These are phyloP conservation scores for Botia almorhae DNA, from an alignment of 2,797 vertebrate species.

Conservation along the genomic window DNA sequence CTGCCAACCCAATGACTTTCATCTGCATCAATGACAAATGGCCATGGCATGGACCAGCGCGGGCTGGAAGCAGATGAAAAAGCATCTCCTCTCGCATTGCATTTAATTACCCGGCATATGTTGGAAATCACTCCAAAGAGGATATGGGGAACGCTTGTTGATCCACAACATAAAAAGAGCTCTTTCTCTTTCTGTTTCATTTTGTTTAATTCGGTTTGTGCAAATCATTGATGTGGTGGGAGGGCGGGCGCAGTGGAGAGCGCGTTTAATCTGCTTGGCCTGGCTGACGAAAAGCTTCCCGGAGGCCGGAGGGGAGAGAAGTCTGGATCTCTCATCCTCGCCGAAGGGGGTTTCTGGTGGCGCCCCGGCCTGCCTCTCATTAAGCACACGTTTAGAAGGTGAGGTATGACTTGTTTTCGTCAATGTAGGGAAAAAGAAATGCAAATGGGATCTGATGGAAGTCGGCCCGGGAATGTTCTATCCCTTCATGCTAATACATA, in stretches of 20 bases:
- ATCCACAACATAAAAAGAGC: slow-evolving; percentile 47
- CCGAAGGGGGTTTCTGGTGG: neutral
- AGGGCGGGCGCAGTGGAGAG: slow-evolving; percentile 14
- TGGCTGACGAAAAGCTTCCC: slow-evolving; percentile 45
- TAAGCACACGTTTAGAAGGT: slow-evolving; percentile 41
- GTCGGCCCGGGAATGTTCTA: slow-evolving; percentile 14
- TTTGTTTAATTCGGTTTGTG: slow-evolving; percentile 53
- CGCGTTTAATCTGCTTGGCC: slow-evolving; percentile 49
- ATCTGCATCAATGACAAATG: slow-evolving; percentile 57
- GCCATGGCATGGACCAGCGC: slow-evolving; percentile 45
- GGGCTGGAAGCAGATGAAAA: slow-evolving; percentile 56
- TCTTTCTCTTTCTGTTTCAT: slow-evolving; percentile 47
- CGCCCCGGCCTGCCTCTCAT: slow-evolving; percentile 50
- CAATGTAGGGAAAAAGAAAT: slow-evolving; percentile 45
- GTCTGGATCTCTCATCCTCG: slow-evolving; percentile 41
- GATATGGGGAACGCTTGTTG: slow-evolving; percentile 47
- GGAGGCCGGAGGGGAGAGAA: slow-evolving; percentile 28
- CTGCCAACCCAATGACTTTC: slow-evolving; percentile 59
- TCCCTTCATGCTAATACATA: slow-evolving; percentile 29
- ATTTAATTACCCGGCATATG: slow-evolving; percentile 65
- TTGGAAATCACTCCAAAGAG: slow-evolving; percentile 54
- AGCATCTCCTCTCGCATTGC: slow-evolving; percentile 40
- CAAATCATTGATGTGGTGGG: slow-evolving; percentile 56
- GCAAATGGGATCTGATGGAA: slow-evolving; percentile 44
- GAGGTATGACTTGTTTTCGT: slow-evolving; percentile 49